Base-by-base conservation (phyloP, 2,888 invertebrate genomes). In the Oscheius sp. region DNA sequence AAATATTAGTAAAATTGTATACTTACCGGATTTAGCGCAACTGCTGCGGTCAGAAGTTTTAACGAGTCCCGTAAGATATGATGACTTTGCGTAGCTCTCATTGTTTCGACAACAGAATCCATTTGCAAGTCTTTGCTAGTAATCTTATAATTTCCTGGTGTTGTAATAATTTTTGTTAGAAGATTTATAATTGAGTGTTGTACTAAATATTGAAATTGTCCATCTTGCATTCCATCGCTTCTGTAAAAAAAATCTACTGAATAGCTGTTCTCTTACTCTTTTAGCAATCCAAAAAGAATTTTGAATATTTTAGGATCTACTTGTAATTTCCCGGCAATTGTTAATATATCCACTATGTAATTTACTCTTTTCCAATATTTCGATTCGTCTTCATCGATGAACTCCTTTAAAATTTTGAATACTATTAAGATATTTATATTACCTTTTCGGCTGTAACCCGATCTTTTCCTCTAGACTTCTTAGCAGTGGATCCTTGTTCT, bases 1-100 rank as follows among this genome's bases (percentile, higher is more conserved):
- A 20, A 12, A 39, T 4, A 23, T 57, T 57, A 15, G 27, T 20
- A 34, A 45, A 12, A 10, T 1, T 33, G 25, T 12, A 10, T 6
- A 68, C 33, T 34, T 17, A 65, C 65, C 6, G 94, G 94, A 69
- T 92, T 90, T 84, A 93, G 90, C 31, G 90, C 90, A 0, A 94
- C 93, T 15, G 92, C 91, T 69, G 92, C 91, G 0, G 93, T 91
- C 1, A 97, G 89, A 0, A 96, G 89, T 33, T 94, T 89, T 65
- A 97, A 89, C 0, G 96, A 94, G 83, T 95, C 94, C 82, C 96
- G 93, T 85, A 97, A 96, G 0, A 96, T 95, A 88, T 96, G 95
- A 0, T 95, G 95, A 88, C 95, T 95, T 84, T 92, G 92, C 0
- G 95, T 94, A 2, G 92, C 92, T 76, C 96, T 90, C 64, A 97